These are phyloP conservation scores for Gortyna flavago DNA, from an alignment of 2,888 invertebrate genomes.

Conservation along the genomic window DNA sequence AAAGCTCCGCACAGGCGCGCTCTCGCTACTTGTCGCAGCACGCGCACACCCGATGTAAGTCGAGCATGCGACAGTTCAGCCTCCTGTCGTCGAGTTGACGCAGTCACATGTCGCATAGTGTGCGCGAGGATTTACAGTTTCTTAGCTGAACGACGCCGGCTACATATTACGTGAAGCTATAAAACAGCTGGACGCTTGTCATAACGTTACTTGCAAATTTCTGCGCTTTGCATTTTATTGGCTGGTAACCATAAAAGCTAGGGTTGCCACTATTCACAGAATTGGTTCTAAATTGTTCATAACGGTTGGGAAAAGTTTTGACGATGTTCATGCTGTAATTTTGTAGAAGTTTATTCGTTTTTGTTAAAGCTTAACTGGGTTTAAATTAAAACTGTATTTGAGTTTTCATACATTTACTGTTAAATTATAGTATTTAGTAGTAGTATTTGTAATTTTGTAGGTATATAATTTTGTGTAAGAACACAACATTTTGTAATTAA, in stretches of 20 bases:
- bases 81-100: no score
- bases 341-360: conserved; percentile 4
- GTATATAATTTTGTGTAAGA: no score
- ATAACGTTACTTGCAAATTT: conserved; percentile 70
- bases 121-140: conserved; percentile 27
- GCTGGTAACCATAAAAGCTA: conserved; percentile 47
- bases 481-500: no score
- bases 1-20: background rate
- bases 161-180: conserved; percentile 47
- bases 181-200: conserved; percentile 52
- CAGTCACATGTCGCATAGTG: background rate
- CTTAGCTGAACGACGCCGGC: conserved; percentile 41
- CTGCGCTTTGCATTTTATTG: conserved; percentile 72
- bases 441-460: no score
- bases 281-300: conserved; percentile 40
- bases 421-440: background rate
- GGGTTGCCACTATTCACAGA: conserved; percentile 26
- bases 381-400: conserved; percentile 5
- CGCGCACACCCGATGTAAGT: background rate
- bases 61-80: background rate
- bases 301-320: conserved; percentile 9
- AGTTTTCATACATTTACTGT: background rate
- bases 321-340: conserved; percentile 1
- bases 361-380: background rate
- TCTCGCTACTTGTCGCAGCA: background rate